These are phyloP conservation scores for Gila robusta DNA, from an alignment of 2,797 vertebrate species.

Conservation along the genomic window DNA sequence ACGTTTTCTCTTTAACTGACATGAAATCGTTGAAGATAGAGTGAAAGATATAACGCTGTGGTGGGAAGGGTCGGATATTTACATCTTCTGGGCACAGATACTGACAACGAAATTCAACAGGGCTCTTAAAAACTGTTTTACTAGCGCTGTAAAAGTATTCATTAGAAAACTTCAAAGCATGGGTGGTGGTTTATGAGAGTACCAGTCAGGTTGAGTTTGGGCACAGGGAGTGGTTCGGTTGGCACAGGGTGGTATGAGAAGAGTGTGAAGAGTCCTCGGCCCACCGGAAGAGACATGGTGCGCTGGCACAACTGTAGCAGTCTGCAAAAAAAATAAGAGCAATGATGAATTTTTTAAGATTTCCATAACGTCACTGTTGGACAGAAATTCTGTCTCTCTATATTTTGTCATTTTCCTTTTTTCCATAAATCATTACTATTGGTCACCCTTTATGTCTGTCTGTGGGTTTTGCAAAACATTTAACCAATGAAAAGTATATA, in stretches of 20 bases:
- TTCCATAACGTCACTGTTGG: neutral
- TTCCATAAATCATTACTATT: neutral
- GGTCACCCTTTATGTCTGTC: neutral
- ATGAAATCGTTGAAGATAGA: neutral
- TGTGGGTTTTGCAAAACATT: neutral
- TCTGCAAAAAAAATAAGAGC: conserved; percentile 65
- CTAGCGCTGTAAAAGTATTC: neutral
- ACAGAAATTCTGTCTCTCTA: neutral
- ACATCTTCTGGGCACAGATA: neutral
- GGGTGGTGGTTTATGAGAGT: neutral
- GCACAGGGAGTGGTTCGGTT: conserved; percentile 93
- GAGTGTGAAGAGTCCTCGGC: conserved; percentile 95
- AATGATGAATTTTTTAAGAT: neutral
- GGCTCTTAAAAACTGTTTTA: neutral
- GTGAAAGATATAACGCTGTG: neutral
- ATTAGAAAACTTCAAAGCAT: conserved; percentile 13
- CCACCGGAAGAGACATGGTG: conserved; percentile 96
- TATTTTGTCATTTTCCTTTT: too few species aligned
- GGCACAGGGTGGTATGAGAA: conserved; percentile 97
- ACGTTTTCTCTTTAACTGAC: neutral
- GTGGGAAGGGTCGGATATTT: conserved; percentile 7
- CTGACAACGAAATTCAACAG: neutral
- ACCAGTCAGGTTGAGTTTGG: conserved; percentile 97
- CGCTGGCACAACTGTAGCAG: conserved; percentile 92
- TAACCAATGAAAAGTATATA: neutral